These are phyloP conservation scores for Meta bourneti DNA, from an alignment of 2,888 invertebrate genomes.

Conservation along the genomic window DNA sequence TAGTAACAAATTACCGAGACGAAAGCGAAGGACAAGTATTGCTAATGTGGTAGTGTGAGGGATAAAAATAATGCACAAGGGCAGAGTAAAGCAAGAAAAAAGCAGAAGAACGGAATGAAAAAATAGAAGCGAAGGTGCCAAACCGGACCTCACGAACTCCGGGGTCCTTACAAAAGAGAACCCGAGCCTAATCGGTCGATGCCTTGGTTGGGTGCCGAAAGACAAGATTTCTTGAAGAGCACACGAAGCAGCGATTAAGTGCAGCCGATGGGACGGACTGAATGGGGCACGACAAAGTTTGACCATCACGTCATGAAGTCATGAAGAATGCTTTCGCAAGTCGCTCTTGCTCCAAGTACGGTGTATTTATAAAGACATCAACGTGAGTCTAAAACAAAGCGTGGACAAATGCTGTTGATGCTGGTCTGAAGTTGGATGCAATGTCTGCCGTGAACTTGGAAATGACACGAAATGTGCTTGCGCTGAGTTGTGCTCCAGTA, in stretches of 20 bases:
- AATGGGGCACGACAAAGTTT: conserved; percentile 36
- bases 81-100: background rate
- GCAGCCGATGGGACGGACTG: conserved; percentile 18
- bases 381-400: background rate
- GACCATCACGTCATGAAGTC: conserved; percentile 30
- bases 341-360: background rate
- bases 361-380: conserved; percentile 51
- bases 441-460: no score
- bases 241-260: conserved; percentile 63
- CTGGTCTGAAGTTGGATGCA: background rate
- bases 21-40: conserved; percentile 41
- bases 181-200: conserved; percentile 72
- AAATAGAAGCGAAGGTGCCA: conserved; percentile 47
- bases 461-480: no score
- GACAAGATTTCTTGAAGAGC: conserved; percentile 42
- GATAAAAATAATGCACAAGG: background rate
- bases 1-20: conserved; percentile 2
- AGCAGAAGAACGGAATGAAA: background rate
- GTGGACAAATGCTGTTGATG: background rate
- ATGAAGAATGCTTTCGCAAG: background rate
- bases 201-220: conserved; percentile 33
- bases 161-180: conserved; percentile 26
- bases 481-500: no score
- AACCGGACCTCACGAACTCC: conserved; percentile 73
- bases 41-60: conserved; percentile 28